Conservation (phyloP, 2,113 vertebrate species). For the Anarhynchus alexandrinus region DNA sequence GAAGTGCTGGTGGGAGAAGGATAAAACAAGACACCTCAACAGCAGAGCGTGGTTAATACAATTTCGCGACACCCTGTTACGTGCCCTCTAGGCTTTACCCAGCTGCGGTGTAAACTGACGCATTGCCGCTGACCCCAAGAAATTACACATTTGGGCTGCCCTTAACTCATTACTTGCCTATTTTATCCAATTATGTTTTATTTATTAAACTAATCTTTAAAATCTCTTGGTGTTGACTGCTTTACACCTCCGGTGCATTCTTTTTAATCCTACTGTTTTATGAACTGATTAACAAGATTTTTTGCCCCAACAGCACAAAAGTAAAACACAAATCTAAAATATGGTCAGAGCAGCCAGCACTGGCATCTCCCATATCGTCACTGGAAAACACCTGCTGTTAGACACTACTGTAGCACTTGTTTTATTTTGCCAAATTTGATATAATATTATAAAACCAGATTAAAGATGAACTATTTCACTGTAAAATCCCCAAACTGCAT, state of each 20-base stretch:
- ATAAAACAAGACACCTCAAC: background rate
- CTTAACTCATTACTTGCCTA: background rate
- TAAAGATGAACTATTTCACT: slow-evolving; percentile 21
- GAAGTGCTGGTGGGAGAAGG: background rate
- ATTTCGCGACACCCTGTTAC: background rate
- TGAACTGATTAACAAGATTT: slow-evolving; percentile 1
- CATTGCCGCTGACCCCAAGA: background rate
- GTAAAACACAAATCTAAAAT: background rate
- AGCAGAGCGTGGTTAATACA: background rate
- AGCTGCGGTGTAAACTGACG: background rate
- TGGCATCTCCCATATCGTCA: background rate
- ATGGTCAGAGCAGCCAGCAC: background rate
- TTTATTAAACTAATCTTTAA: slow-evolving; percentile 17
- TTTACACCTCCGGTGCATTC: background rate
- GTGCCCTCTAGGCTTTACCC: background rate
- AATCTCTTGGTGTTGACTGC: background rate
- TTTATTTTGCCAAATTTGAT: slow-evolving; percentile 20
- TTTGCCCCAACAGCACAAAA: background rate
- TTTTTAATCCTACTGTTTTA: slow-evolving; percentile 8
- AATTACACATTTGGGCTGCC: background rate
- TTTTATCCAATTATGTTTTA: slow-evolving; percentile 12
- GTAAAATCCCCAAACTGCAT: slow-evolving; percentile 28
- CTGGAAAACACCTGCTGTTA: slow-evolving; percentile 1
- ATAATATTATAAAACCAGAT: slow-evolving; percentile 19
- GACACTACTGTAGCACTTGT: slow-evolving; percentile 3